These are phyloP conservation scores for Enteromius paludinosus DNA, from an alignment of 2,797 vertebrate genomes.

Conservation along the genomic window DNA sequence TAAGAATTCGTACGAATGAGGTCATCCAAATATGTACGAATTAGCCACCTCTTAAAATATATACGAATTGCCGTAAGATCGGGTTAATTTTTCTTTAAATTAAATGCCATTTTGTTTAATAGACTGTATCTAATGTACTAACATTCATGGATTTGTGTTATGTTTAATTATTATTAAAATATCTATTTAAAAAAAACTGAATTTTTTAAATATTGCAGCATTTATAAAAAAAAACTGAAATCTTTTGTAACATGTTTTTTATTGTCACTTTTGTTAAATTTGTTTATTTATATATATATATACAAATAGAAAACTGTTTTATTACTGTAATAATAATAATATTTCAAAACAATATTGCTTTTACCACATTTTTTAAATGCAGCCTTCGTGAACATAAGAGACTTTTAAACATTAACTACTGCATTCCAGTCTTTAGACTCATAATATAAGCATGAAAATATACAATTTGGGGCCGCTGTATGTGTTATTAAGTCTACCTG, in stretches of 20 bases:
- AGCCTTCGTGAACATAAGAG: neutral
- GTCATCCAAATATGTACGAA: too few species aligned
- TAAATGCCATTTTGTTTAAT: neutral
- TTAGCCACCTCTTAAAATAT: too few species aligned
- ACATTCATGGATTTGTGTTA: neutral
- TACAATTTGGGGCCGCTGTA: neutral
- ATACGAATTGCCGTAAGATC: too few species aligned
- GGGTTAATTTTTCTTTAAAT: neutral
- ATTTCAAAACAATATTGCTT: too few species aligned
- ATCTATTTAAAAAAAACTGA: neutral
- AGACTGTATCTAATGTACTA: neutral
- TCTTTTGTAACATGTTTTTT: neutral
- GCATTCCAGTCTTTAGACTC: neutral
- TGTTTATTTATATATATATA: too few species aligned
- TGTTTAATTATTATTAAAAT: neutral
- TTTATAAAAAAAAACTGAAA: neutral
- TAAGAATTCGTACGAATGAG: too few species aligned
- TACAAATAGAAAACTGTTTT: too few species aligned
- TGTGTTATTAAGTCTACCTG: neutral
- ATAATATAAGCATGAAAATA: neutral
- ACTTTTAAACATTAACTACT: neutral
- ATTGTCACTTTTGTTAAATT: neutral
- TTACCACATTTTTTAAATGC: neutral
- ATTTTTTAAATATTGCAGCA: neutral
- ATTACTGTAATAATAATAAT: too few species aligned